Evolutionary conservation across 2,888 invertebrate species (phyloP), one percentile per base, ranked within the genome.

Genomic region (Ormyrus pomaceus): DNA sequence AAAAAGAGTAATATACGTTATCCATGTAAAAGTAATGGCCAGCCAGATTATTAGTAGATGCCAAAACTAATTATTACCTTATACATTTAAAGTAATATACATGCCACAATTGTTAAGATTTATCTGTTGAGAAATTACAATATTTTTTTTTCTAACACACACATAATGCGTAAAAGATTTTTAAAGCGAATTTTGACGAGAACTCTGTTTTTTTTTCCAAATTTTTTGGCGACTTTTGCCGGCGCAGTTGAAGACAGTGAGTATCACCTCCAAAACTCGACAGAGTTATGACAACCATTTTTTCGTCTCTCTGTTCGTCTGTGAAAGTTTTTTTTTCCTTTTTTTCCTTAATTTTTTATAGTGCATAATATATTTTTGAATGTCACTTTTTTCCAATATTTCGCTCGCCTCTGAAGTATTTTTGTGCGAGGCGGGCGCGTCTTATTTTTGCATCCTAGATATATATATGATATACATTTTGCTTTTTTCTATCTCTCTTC

Each of bases 181-280:
- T 74, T 59, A 87, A 89, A 88, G 89, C 87, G 87, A 88, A 88
- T 90, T 91, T 91, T 91, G 89, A 90, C 88, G 87, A 89, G 86
- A 78, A 73, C n/a, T 61, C 70, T 77, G 19, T 77, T 58, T 78
- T 71, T 71, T 81, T 81, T 78, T 76, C 59, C 71, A 75, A 90
- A 88, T 90, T 90, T 91, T 90, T 90, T 90, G 90, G 91, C 90
- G 89, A 91, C 90, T 90, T 89, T 87, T 87, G 88, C 89, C 89
- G 89, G 90, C 89, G 87, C 89, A 88, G 89, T 86, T 86, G 87
- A 85, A 83, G 87, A 86, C 88, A 89, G 91, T 91, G 91, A 91
- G 91, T 91, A 91, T 90, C 53, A 83, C 82, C 86, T 81, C 64
- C 62, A 82, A 86, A 87, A 87, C 87, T 87, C 86, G 86, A 70